phyloP scores from a whole-genome alignment of 1,140 invertebrate genomes.

The Camponotus pennsylvanicus region DNA sequence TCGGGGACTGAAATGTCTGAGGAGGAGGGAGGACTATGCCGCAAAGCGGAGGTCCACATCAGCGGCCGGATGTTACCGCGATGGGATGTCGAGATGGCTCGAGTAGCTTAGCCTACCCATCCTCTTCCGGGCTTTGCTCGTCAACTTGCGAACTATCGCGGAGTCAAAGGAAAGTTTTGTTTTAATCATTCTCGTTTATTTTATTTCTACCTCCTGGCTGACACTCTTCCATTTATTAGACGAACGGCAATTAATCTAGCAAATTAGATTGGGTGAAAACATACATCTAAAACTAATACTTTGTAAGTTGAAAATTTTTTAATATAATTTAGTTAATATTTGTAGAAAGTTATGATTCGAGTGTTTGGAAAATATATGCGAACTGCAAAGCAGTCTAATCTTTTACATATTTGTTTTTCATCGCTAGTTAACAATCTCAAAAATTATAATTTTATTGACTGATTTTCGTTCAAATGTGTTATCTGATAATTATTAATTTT shows the following conservation, averaged over 20 bases:
- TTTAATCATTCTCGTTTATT: conserved; percentile 56
- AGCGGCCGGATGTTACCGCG: conserved; percentile 68
- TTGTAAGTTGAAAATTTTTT: neutral
- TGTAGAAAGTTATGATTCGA: neutral
- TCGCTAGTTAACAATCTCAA: neutral
- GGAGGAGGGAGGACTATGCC: conserved; percentile 56
- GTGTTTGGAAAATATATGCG: neutral
- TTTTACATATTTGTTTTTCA: neutral
- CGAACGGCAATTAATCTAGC: conserved; percentile 20
- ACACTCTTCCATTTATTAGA: conserved; percentile 34
- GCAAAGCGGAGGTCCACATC: conserved; percentile 68
- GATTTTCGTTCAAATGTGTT: neutral
- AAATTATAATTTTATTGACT: conserved; percentile 20
- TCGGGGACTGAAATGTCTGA: conserved; percentile 22
- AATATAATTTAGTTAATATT: neutral
- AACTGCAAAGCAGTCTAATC: neutral
- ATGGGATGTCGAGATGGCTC: conserved; percentile 59
- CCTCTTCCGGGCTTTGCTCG: neutral
- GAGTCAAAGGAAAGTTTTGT: conserved; percentile 55
- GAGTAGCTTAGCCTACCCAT: conserved; percentile 44
- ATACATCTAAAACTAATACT: neutral
- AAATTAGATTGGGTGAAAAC: conserved; percentile 5
- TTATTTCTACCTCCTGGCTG: neutral
- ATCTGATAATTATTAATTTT: neutral
- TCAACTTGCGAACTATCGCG: conserved; percentile 31